phyloP scores from a whole-genome alignment of 2,797 vertebrate species.

The Sternotherus odoratus region DNA sequence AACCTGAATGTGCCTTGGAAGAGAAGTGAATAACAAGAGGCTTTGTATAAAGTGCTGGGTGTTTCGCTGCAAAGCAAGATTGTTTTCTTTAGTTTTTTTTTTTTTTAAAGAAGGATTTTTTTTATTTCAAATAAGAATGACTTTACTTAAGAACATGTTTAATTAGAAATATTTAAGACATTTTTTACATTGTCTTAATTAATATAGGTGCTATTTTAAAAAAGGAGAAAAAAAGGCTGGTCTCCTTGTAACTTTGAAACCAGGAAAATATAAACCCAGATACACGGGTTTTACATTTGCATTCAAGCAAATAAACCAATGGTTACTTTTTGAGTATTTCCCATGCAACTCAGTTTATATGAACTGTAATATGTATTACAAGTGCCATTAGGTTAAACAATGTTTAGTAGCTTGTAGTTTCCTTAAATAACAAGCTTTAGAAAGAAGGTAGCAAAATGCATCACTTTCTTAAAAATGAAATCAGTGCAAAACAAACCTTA shows the following conservation, averaged over 20 bases:
- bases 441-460: not conserved
- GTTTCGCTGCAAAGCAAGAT: conserved; percentile 32
- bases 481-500: not conserved
- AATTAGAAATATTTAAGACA: not conserved
- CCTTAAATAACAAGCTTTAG: not conserved
- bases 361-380: not conserved
- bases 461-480: not conserved
- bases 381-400: not conserved
- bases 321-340: not conserved
- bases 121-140: conserved; percentile 53
- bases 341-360: not conserved
- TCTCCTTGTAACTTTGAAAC: not conserved
- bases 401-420: not conserved
- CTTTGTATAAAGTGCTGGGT: conserved; percentile 31
- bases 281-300: not conserved
- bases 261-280: not conserved
- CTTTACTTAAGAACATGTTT: conserved; percentile 15
- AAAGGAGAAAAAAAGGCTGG: not conserved
- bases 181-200: conserved; percentile 34
- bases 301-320: not conserved
- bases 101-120: conserved; percentile 31
- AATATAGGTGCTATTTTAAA: not conserved
- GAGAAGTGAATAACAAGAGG: not conserved
- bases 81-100: not conserved
- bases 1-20: conserved; percentile 19